These are phyloP conservation scores for Myotis brandtii DNA, from an alignment of 2,113 vertebrate species.

Conservation along the genomic window DNA sequence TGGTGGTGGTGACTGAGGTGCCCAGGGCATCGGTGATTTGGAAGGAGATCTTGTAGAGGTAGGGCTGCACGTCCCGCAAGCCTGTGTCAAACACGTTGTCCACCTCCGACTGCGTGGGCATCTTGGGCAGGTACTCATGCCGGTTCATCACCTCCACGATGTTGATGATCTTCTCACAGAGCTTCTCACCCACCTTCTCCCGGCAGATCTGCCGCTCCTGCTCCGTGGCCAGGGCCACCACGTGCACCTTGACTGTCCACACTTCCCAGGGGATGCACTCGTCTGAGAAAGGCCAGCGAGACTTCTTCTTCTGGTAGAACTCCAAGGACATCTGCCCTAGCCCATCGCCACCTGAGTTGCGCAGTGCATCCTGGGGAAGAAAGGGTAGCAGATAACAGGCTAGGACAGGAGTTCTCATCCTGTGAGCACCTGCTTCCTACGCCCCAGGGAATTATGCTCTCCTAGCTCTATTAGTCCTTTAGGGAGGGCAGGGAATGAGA, in stretches of 20 bases:
- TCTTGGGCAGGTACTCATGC: conserved; percentile 98
- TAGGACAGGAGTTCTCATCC: neutral
- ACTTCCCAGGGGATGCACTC: conserved; percentile 99
- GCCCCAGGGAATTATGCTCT: neutral
- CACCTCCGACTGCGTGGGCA: conserved; percentile 99
- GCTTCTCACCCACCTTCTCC: conserved; percentile 98
- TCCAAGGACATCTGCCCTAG: conserved; percentile 98
- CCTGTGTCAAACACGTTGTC: conserved; percentile 99
- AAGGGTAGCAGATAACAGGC: neutral
- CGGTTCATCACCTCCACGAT: conserved; percentile 98
- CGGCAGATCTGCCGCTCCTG: conserved; percentile 98
- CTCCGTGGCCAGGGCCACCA: conserved; percentile 96
- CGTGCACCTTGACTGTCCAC: conserved; percentile 98
- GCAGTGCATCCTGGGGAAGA: conserved; percentile 91
- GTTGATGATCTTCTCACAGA: conserved; percentile 98
- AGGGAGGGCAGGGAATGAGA: neutral
- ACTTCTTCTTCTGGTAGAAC: conserved; percentile 99
- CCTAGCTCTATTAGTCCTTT: neutral
- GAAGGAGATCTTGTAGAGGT: conserved; percentile 97
- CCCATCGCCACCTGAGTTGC: conserved; percentile 93
- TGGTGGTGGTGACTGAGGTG: conserved; percentile 97
- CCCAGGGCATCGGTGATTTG: conserved; percentile 97
- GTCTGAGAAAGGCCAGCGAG: conserved; percentile 97
- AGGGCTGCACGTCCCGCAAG: conserved; percentile 97
- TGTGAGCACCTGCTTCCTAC: neutral